A percentile compares a stretch with the other conserved stretches of the same genome.
Evolutionary conservation across 1,140 invertebrate genomes (phyloP).

Genomic region (Zaprionus gabonicus): DNA sequence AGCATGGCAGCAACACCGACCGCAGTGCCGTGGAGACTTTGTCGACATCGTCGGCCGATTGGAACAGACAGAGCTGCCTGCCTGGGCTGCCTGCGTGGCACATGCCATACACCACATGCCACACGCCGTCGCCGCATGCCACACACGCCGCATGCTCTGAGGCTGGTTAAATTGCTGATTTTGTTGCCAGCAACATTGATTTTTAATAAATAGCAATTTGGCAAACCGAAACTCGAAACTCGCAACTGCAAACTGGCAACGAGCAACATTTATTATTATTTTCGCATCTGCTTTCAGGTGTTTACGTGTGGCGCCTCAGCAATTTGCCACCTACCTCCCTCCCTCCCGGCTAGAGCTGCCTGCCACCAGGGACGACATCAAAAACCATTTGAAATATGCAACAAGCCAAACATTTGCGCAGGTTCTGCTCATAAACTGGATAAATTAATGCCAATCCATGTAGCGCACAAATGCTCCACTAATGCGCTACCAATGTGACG

Average conservation of each 20-base stretch:
- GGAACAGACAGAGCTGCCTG: slow-evolving; percentile 14
- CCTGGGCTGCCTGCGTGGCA: not conserved
- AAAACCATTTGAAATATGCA: slow-evolving; percentile 68
- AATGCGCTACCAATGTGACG: slow-evolving; percentile 31
- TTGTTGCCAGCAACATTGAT: slow-evolving; percentile 69
- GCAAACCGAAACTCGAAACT: slow-evolving; percentile 46
- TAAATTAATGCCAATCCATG: slow-evolving; percentile 37
- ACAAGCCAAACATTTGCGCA: slow-evolving; percentile 36
- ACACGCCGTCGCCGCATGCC: slow-evolving; percentile 18
- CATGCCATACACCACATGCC: slow-evolving; percentile 13
- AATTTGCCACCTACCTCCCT: not conserved
- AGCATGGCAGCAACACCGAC: slow-evolving; percentile 57
- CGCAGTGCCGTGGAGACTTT: slow-evolving; percentile 29
- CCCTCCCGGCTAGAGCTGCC: too few species aligned
- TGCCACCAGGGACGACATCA: slow-evolving; percentile 18
- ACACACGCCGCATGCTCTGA: slow-evolving; percentile 35
- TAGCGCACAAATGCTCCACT: slow-evolving; percentile 20
- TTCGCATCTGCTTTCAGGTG: slow-evolving; percentile 51
- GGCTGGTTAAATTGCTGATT: slow-evolving; percentile 80
- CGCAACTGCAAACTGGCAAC: not conserved
- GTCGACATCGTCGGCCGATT: slow-evolving; percentile 35
- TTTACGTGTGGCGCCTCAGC: slow-evolving; percentile 32
- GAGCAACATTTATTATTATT: slow-evolving; percentile 63
- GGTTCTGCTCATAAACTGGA: slow-evolving; percentile 18
- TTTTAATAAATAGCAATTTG: slow-evolving; percentile 81